Percentiles rank a stretch among this genome's conserved stretches.
Conservation (phyloP, 37 sponge, comb jelly and placozoan genomes). For the Theonella swinhoei region DNA sequence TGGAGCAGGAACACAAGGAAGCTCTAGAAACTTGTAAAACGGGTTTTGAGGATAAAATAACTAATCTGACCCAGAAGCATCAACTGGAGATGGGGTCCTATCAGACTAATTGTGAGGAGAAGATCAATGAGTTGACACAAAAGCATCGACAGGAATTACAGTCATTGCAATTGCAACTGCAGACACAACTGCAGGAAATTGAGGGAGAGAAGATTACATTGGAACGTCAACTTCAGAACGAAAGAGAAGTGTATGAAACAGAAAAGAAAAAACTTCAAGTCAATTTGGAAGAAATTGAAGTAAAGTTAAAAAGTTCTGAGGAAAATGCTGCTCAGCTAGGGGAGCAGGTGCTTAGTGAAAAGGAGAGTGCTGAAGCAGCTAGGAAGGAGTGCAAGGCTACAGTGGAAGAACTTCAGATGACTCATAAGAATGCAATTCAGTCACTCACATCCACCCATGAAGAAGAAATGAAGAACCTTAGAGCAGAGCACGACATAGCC, state of each 20-base stretch:
- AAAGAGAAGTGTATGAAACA: not conserved
- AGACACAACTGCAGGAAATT: not conserved
- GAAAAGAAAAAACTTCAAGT: not conserved
- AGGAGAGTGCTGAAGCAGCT: not conserved
- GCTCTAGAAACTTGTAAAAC: not conserved
- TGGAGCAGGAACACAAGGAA: constrained; percentile 1
- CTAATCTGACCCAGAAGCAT: not conserved
- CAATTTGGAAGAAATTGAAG: not conserved
- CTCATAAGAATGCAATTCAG: not conserved
- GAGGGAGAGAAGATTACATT: not conserved
- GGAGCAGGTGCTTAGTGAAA: not conserved
- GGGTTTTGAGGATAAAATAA: constrained; percentile 1
- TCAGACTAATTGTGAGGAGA: not conserved
- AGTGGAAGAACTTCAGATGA: not conserved
- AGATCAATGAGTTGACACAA: not conserved
- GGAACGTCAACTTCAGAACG: not conserved
- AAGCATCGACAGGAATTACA: not conserved
- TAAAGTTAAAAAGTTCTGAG: not conserved
- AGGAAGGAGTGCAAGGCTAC: not conserved
- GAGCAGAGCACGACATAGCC: not conserved
- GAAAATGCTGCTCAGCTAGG: not conserved
- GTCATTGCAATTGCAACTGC: not conserved
- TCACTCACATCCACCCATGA: not conserved
- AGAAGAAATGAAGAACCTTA: not conserved
- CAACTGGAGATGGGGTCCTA: not conserved